A percentile compares a stretch with the other conserved stretches of the same genome.
These are phyloP conservation scores for Heliothis virescens DNA, from an alignment of 1,140 invertebrate species.

Conservation along the genomic window DNA sequence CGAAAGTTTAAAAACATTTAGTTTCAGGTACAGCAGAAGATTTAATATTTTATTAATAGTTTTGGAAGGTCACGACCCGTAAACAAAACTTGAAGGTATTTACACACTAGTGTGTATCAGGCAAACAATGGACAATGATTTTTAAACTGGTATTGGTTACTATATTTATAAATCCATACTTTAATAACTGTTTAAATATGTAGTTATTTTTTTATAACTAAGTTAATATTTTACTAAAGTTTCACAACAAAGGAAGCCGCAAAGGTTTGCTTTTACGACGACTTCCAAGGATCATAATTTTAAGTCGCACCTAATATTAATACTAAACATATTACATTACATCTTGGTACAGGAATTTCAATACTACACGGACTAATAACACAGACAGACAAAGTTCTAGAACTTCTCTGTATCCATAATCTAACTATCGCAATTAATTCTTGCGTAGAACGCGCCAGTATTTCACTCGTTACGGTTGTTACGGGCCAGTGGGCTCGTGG, in stretches of 20 bases:
- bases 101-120: not conserved
- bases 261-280: too few relatives aligned
- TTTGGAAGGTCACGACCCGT: not conserved
- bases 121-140: not conserved
- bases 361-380: not conserved
- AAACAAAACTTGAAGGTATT: not conserved
- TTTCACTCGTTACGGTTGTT: not conserved
- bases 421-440: not conserved
- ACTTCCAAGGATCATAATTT: too few relatives aligned
- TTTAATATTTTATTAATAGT: slow-evolving; percentile 11
- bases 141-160: too few relatives aligned
- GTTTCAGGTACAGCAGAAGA: not conserved
- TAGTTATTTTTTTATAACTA: too few relatives aligned
- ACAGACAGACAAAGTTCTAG: not conserved
- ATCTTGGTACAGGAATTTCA: not conserved
- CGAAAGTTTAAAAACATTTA: too few relatives aligned
- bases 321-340: too few relatives aligned
- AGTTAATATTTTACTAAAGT: too few relatives aligned
- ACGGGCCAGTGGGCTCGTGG: not conserved
- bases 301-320: too few relatives aligned
- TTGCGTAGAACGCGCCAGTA: not conserved
- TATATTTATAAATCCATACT: too few relatives aligned
- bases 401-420: slow-evolving; percentile 3
- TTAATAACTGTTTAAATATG: too few relatives aligned
- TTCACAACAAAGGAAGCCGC: too few relatives aligned